These are phyloP conservation scores for Cyphomyrmex costatus DNA, from an alignment of 1,140 invertebrate species.

Conservation along the genomic window DNA sequence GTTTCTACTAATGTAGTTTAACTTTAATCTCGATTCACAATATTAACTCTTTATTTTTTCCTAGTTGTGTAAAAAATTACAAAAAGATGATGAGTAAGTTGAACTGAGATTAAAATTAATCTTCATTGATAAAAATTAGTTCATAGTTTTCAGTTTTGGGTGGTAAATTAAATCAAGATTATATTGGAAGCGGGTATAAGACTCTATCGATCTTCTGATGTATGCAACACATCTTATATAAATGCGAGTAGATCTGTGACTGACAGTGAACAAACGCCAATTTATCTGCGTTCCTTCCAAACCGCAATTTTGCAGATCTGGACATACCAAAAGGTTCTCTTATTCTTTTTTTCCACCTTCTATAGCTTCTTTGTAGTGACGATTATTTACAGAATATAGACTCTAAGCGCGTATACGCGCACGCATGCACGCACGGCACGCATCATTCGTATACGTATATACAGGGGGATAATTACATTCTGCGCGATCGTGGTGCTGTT, in stretches of 20 bases:
- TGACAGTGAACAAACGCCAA: slow-evolving; percentile 38
- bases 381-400: slow-evolving; percentile 68
- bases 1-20: too few relatives aligned
- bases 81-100: too few relatives aligned
- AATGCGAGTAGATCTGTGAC: slow-evolving; percentile 12
- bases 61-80: too few relatives aligned
- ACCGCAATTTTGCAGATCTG: slow-evolving; percentile 67
- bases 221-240: neutral
- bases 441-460: neutral
- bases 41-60: too few relatives aligned
- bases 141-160: too few relatives aligned
- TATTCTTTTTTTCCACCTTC: slow-evolving; percentile 42
- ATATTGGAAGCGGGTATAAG: too few relatives aligned
- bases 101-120: too few relatives aligned
- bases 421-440: slow-evolving; percentile 23
- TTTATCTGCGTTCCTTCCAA: slow-evolving; percentile 61
- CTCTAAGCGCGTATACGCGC: slow-evolving; percentile 19
- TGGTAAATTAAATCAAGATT: too few relatives aligned
- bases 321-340: slow-evolving; percentile 66
- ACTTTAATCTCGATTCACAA: too few relatives aligned
- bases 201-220: neutral
- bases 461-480: slow-evolving; percentile 63
- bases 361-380: slow-evolving; percentile 19
- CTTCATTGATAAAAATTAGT: too few relatives aligned
- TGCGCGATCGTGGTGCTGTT: slow-evolving; percentile 62